Base-by-base conservation (phyloP, 2,888 invertebrate genomes). In the Drosophila ochracea region DNA sequence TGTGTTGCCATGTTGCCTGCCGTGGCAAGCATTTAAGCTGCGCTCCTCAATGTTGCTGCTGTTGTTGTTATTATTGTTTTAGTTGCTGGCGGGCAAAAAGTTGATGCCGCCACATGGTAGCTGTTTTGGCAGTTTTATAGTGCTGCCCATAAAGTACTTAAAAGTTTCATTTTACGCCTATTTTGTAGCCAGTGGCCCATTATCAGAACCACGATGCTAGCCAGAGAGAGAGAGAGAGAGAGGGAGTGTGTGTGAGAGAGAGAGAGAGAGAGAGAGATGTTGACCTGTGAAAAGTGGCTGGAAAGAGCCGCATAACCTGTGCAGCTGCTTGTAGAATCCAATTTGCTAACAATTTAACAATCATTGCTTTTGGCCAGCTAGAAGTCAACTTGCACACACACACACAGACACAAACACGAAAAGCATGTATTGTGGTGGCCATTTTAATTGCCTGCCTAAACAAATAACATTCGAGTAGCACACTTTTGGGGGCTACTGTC, bases 131-230 rank as follows among this genome's bases (percentile, higher is more conserved):
- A 82, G 82, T 85, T 91, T 91, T 84, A 86, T 83, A 84, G 90
- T 89, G 89, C 76, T 83, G 87, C 68, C 85, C 87, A 82, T 90
- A 91, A 91, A 91, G 89, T 90, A 83, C 91, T 91, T 91, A 90
- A 91, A 91, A 91, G 91, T 91, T 91, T 91, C 87, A 89, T 91
- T 91, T 91, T 87, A 91, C 89, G 91, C 91, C 91, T 91, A 89
- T 90, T 91, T 89, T 79, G 87, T 71, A 78, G 81, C 80, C 79
- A 81, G 75, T 70, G 82, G 70, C 75, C 91, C 84, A 86, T 89
- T 89, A 89, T 89, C 82, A 70, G 68, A 69, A 72, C 52, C 69
- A 72, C 62, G 33, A 41, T 65, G 21, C 21, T 28, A 43, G 25
- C 9, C 4, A 41, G 50, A 68, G 78, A 28, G 55, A 39, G 19